These are phyloP conservation scores for Geodia barretti DNA, from an alignment of 37 sponge, comb jelly and placozoan species.

Conservation along the genomic window DNA sequence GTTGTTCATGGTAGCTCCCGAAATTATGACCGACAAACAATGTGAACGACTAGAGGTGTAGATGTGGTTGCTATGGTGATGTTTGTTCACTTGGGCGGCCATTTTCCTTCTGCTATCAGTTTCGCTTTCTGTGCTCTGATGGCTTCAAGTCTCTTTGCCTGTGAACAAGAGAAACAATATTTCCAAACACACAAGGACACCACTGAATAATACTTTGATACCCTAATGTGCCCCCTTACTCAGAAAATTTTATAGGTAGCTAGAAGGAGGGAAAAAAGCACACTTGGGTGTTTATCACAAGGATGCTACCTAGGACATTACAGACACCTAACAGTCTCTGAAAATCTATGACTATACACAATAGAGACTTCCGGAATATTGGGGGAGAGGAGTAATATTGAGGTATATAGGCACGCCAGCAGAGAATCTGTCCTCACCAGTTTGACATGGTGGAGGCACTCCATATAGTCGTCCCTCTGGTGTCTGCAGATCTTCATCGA, in stretches of 20 bases:
- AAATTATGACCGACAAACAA: no score
- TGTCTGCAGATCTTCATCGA: slow-evolving; percentile 29
- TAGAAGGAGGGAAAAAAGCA: neutral
- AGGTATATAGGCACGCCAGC: neutral
- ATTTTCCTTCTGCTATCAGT: slow-evolving; percentile 85
- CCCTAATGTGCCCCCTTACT: no score
- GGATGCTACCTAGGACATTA: neutral
- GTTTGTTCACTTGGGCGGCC: slow-evolving; percentile 51
- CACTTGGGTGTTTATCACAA: slow-evolving; percentile 3
- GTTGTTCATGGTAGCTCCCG: no score
- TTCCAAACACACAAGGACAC: no score
- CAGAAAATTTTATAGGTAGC: no score
- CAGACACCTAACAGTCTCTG: no score
- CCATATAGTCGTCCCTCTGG: slow-evolving; percentile 84
- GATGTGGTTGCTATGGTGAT: neutral
- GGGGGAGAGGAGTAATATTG: no score
- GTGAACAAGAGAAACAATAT: no score
- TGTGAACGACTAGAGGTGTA: neutral
- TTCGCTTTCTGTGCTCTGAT: slow-evolving; percentile 66
- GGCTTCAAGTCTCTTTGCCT: slow-evolving; percentile 47
- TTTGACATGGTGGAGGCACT: slow-evolving; percentile 85
- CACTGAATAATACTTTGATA: no score
- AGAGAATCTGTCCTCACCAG: no score
- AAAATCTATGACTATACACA: no score
- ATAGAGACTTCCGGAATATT: no score